Evolutionary conservation across 2,888 invertebrate species (phyloP), one percentile per base, ranked within the genome.

Genomic region (Diabrotica balteata): DNA sequence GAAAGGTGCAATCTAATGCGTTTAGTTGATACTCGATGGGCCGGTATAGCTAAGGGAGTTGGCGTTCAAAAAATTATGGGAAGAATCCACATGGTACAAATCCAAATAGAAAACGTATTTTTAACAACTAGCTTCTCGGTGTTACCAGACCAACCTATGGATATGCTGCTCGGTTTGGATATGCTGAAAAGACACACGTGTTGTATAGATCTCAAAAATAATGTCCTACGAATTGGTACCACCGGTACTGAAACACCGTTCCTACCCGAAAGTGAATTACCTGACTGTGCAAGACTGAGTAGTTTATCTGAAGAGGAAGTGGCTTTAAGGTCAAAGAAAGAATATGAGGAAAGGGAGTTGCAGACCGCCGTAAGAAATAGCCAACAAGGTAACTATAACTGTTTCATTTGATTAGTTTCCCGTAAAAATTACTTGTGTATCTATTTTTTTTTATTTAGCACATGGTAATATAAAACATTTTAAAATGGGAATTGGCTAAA

Each of bases 101-200:
- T 99, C 84, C 94, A 98, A 84, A 98, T 99, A 73, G 97, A 94
- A 77, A 92, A 91, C 74, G 95, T 95, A 80, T 97, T 94, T 83
- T 88, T 99, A 52, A 95, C 96, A 1, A 96, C 97, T 4, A 97
- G 97, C 51, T 98, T 99, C 85, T 96, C 97, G 45, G 96, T 99
- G 50, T 87, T 99, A 57, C 95, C 97, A 81, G 94, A 98, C 77
- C 98, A 98, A 83, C 94, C 96, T 0, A 97, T 98, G 96, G 98
- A 99, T 80, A 97, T 99, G 96, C 86, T 99, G 66, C 87, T 99
- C 10, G 99, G 99, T 0, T 87, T 99, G 63, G 98, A 99, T 81
- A 98, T 98, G 97, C 87, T 99, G 0, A 96, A 95, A 85, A 87
- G 98, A 77, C 98, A 98, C 87, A 59, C 66, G 49, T 98, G 97